A percentile compares a stretch with the other conserved stretches of the same genome.
Conservation (phyloP, 1,140 invertebrate genomes). For the Drosophila leontia region DNA sequence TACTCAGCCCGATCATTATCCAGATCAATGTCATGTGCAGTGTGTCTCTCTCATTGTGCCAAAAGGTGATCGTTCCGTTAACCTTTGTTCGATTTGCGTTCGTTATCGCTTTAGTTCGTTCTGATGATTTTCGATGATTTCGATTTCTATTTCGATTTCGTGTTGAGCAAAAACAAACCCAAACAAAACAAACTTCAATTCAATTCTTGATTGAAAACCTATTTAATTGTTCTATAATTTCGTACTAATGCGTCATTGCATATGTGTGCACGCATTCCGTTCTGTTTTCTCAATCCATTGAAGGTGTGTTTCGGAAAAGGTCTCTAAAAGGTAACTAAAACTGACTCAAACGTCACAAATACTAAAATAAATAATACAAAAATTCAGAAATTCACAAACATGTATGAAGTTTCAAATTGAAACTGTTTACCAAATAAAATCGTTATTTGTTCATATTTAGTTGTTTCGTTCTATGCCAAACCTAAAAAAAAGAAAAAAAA, state of each 20-base stretch:
- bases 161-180: conserved; percentile 68
- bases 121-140: conserved; percentile 47
- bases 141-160: conserved; percentile 48
- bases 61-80: conserved; percentile 63
- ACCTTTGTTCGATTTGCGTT: conserved; percentile 39
- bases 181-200: conserved; percentile 72
- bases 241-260: conserved; percentile 87
- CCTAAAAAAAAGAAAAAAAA: conserved; percentile 49
- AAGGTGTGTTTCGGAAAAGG: conserved; percentile 96
- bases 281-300: conserved; percentile 84
- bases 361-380: conserved; percentile 71
- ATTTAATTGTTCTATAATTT: conserved; percentile 85
- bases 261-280: conserved; percentile 85
- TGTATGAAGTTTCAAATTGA: conserved; percentile 84
- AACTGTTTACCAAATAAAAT: conserved; percentile 76
- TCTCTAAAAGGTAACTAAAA: conserved; percentile 93
- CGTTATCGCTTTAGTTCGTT: conserved; percentile 55
- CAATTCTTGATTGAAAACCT: conserved; percentile 81
- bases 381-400: conserved; percentile 84
- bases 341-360: conserved; percentile 62
- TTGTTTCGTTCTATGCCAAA: conserved; percentile 78
- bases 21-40: conserved; percentile 65
- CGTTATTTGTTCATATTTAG: conserved; percentile 83
- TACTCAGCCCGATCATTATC: conserved; percentile 59
- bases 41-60: conserved; percentile 67